These are phyloP conservation scores for Gymnopithys bicolor DNA, from an alignment of 2,797 vertebrate species.

Conservation along the genomic window DNA sequence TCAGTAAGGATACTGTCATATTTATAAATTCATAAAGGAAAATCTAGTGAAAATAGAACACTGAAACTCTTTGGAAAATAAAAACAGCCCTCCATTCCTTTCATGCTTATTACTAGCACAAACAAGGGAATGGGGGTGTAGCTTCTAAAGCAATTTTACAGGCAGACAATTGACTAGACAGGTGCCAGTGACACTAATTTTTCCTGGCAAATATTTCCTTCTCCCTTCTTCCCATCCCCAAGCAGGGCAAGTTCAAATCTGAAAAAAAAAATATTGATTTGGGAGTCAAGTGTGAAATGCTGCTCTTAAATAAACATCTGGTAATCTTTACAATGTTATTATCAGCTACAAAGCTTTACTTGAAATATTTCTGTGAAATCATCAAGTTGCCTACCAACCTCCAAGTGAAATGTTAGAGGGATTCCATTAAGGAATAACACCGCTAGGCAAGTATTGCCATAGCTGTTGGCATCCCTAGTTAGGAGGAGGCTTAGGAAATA, in stretches of 20 bases:
- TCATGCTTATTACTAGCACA: background rate
- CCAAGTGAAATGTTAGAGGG: background rate
- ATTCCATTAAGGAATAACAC: background rate
- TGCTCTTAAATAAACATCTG: background rate
- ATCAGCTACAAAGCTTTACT: background rate
- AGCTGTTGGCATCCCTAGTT: rapidly evolving
- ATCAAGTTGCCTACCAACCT: background rate
- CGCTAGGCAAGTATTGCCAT: background rate
- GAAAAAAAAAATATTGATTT: background rate
- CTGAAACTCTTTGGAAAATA: background rate
- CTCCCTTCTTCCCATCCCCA: background rate
- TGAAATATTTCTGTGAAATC: background rate
- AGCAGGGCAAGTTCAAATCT: background rate
- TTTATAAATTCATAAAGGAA: background rate
- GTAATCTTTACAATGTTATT: background rate
- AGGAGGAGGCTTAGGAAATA: background rate
- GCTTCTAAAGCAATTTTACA: background rate
- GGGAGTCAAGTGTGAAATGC: background rate
- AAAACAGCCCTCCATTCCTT: background rate
- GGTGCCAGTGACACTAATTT: background rate
- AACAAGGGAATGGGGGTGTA: background rate
- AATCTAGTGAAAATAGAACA: background rate
- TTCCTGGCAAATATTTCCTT: background rate
- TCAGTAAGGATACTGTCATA: rapidly evolving
- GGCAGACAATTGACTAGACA: background rate